A percentile compares a stretch with the other conserved stretches of the same genome.
These are phyloP conservation scores for Sphaeridia pumilis DNA, from an alignment of 2,888 invertebrate species.

Conservation along the genomic window DNA sequence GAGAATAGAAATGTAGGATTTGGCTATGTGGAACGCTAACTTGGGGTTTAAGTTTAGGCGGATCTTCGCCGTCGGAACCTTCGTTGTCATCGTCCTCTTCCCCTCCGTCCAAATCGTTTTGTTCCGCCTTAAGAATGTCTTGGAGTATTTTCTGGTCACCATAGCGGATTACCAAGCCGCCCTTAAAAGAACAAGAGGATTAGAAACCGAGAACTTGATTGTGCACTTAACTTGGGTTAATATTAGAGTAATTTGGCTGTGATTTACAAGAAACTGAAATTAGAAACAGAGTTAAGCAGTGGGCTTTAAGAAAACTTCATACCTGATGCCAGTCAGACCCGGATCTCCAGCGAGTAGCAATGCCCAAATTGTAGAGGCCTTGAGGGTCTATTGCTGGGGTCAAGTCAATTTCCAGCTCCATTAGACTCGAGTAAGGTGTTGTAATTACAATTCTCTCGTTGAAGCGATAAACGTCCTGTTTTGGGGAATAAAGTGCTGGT, in stretches of 20 bases:
- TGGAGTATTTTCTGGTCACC: constrained; percentile 26
- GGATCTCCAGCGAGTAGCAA: constrained; percentile 34
- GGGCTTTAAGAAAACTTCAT: neutral
- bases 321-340: constrained; percentile 33
- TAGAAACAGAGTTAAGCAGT: neutral
- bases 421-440: constrained; percentile 33
- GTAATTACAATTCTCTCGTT: constrained; percentile 35
- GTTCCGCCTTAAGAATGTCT: constrained; percentile 18
- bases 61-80: neutral
- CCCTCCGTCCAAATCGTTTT: constrained; percentile 1
- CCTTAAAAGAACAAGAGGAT: constrained; percentile 18
- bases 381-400: constrained; percentile 30
- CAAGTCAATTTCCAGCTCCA: constrained; percentile 35
- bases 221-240: neutral
- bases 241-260: neutral
- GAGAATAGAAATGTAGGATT: constrained; percentile 35
- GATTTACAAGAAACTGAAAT: neutral
- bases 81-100: constrained; percentile 11
- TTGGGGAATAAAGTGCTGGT: neutral
- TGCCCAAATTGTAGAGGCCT: constrained; percentile 31
- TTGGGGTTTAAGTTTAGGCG: constrained; percentile 6
- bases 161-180: constrained; percentile 27
- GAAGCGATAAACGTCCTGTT: constrained; percentile 35
- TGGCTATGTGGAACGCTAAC: constrained; percentile 28
- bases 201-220: neutral